A percentile compares a stretch with the other conserved stretches of the same genome.
Conservation (phyloP, 2,113 vertebrate genomes). For the Empidonax alnorum region DNA sequence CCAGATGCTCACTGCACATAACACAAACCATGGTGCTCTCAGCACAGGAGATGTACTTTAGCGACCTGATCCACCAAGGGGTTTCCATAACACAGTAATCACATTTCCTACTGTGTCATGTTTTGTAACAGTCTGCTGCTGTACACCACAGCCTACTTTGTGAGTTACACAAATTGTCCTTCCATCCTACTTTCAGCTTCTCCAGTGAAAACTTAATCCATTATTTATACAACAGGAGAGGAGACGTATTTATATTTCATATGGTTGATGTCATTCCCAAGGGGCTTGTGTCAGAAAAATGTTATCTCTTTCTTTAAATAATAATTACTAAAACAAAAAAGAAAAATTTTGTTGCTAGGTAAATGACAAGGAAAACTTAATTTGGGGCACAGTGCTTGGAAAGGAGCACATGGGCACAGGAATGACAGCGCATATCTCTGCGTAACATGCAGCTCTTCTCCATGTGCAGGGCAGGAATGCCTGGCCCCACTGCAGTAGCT, state of each 20-base stretch:
- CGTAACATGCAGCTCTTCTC: rapidly evolving
- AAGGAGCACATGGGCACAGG: neutral
- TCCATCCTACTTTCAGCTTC: neutral
- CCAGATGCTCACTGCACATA: neutral
- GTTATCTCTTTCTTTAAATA: neutral
- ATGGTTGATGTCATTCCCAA: neutral
- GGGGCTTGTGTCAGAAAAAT: neutral
- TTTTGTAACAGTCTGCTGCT: slow-evolving; percentile 24
- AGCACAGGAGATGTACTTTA: neutral
- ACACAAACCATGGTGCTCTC: rapidly evolving
- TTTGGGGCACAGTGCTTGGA: neutral
- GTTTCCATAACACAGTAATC: neutral
- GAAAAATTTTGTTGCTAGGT: neutral
- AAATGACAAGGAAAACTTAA: neutral
- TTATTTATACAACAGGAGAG: neutral
- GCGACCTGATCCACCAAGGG: neutral
- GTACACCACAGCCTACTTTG: neutral
- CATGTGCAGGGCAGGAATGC: rapidly evolving
- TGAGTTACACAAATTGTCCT: neutral
- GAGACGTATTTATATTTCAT: slow-evolving; percentile 14
- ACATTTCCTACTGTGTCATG: neutral
- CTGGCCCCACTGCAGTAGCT: neutral
- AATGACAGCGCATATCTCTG: neutral
- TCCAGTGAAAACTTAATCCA: slow-evolving; percentile 7
- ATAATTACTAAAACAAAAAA: neutral